Percentiles rank a stretch among this genome's conserved stretches.
These are phyloP conservation scores for Darevskia nairensis DNA, from an alignment of 2,797 vertebrate species.

Conservation along the genomic window DNA sequence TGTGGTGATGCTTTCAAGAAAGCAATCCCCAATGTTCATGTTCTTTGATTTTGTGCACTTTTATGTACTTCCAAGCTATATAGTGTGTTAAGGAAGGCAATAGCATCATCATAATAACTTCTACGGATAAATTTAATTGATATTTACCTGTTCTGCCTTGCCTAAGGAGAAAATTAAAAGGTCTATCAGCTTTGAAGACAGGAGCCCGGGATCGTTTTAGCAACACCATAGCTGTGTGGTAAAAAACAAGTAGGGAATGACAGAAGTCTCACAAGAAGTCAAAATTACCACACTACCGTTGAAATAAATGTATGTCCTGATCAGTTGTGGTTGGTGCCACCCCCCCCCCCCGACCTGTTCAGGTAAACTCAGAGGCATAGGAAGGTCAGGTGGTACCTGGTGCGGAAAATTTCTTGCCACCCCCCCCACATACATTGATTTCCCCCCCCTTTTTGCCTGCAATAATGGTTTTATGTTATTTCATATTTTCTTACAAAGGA, in stretches of 20 bases:
- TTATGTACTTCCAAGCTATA: not conserved
- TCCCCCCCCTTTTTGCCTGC: too few species aligned
- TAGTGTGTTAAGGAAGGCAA: accelerated
- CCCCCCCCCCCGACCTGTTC: too few species aligned
- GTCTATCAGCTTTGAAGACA: constrained; percentile 90
- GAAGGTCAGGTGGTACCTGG: too few species aligned
- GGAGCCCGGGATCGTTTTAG: constrained; percentile 89
- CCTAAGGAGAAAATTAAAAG: constrained; percentile 89
- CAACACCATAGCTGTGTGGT: constrained; percentile 85
- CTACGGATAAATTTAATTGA: not conserved
- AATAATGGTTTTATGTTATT: too few species aligned
- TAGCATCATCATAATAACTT: constrained; percentile 11
- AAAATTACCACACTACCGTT: not conserved
- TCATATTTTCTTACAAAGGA: too few species aligned
- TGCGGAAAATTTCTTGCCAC: too few species aligned
- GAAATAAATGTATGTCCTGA: not conserved
- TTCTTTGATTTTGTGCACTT: not conserved
- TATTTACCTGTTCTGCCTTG: constrained; percentile 86
- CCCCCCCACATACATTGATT: too few species aligned
- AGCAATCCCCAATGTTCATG: not conserved
- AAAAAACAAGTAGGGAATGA: constrained; percentile 23
- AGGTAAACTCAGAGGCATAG: too few species aligned
- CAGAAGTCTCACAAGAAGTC: not conserved
- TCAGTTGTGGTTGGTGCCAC: too few species aligned
- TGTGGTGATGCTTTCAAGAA: not conserved